Base-by-base conservation (phyloP, 2,113 vertebrate species). In the Rhodinocichla rosea region DNA sequence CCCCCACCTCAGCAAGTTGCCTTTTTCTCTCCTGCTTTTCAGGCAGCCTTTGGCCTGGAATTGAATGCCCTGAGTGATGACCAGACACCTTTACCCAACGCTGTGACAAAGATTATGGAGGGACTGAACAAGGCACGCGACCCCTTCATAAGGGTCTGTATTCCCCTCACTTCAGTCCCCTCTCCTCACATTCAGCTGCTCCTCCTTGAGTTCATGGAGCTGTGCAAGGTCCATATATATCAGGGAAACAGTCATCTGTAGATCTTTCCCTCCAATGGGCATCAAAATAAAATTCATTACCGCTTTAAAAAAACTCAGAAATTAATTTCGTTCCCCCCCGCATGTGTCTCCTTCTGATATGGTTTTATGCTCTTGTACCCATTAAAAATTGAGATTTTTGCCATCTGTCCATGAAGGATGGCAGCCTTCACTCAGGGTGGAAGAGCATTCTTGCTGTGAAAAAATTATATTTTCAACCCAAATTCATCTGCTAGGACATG, bases 21-120 rank as follows among this genome's bases (percentile, higher is more conserved):
- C 49, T 75, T 76, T 87, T 83, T 95, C 42, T 93, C 22, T 87
- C 10, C 28, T 22, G 6, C 24, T 83, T 68, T 70, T 70, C 90
- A 99, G 99, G 98, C 98, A 50, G 99, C 98, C 5, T 99, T 99
- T 67, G 99, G 98, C 32, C 97, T 99, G 94, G 98, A 99, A 80
- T 95, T 99, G 79, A 97, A 99, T 15, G 96, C 98, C 26, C 71
- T 99, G 77, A 88, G 80, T 0, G 92, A 97, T 4, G 94, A 78
- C 30, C 97, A 97, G 77, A 98, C 97, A 0, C 97, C 98, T 30
- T 98, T 99, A 62, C 98, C 98, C 0, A 97, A 92, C 1, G 99
- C 98, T 22, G 98, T 99, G 37, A 97, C 97, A 17, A 83, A 68
- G 28, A 95, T 98, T 89, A 60, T 99, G 75, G 98, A 98, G 87